Evolutionary conservation across 2,797 vertebrate genomes (phyloP).

Genomic region (Danio kyathit): DNA sequence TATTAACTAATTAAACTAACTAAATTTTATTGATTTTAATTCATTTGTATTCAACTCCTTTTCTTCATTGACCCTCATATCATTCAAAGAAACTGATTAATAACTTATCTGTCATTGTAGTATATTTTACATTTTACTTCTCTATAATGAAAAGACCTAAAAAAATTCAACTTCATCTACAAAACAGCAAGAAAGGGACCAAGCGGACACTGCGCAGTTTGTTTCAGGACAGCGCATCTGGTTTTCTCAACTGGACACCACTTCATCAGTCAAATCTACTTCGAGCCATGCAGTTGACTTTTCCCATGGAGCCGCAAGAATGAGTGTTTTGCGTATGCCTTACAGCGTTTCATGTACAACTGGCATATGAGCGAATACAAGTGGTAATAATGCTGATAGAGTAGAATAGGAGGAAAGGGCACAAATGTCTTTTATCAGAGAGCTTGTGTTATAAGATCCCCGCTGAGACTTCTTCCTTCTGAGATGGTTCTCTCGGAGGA

Average conservation of each 20-base stretch:
- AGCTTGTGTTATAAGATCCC: slow-evolving; percentile 62
- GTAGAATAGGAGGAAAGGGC: slow-evolving; percentile 63
- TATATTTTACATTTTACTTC: not conserved
- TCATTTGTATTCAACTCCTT: too few species aligned
- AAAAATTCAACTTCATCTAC: not conserved
- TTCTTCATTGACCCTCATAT: too few species aligned
- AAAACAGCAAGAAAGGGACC: not conserved
- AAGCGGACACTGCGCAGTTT: not conserved
- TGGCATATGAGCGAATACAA: slow-evolving; percentile 34
- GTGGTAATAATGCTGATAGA: slow-evolving; percentile 50
- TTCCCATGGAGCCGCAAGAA: not conserved
- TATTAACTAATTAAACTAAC: too few species aligned
- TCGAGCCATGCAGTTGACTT: not conserved
- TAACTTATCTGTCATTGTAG: not conserved
- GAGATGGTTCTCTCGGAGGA: slow-evolving; percentile 60
- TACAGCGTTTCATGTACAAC: slow-evolving; percentile 22
- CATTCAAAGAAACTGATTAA: too few species aligned
- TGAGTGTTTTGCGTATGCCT: not conserved
- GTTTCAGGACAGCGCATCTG: slow-evolving; percentile 20
- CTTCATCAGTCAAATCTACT: not conserved
- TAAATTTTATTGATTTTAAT: too few species aligned
- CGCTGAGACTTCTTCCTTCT: slow-evolving; percentile 53
- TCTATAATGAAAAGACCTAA: not conserved
- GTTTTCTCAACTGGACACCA: not conserved
- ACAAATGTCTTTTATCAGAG: slow-evolving; percentile 60